These are phyloP conservation scores for Carlito syrichta DNA, from an alignment of 2,113 vertebrate species.

Conservation along the genomic window DNA sequence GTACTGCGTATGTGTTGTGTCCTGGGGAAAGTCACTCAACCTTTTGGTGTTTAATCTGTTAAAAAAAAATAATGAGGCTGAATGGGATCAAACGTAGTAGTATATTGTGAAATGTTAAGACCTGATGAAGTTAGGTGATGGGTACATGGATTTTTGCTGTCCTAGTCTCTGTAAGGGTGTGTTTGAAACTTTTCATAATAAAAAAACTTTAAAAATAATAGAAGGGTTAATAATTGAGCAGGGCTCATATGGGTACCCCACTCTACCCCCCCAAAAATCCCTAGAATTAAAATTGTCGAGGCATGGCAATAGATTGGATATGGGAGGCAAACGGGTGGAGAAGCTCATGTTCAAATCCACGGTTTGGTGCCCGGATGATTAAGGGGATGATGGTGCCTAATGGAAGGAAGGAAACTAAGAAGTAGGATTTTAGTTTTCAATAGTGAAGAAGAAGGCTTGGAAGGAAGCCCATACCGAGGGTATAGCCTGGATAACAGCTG, in stretches of 20 bases:
- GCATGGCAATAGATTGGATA: neutral
- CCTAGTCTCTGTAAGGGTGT: neutral
- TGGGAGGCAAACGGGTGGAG: neutral
- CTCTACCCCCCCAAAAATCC: neutral
- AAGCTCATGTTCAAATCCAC: neutral
- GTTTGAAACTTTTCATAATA: neutral
- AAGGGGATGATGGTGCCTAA: neutral
- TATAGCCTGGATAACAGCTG: slow-evolving; percentile 55
- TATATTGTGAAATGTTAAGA: neutral
- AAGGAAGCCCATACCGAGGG: neutral
- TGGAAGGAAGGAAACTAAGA: neutral
- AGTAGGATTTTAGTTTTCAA: neutral
- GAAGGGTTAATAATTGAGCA: neutral
- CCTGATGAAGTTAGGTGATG: neutral
- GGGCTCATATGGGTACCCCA: too few relatives aligned
- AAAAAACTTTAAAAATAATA: neutral
- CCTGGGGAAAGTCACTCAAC: neutral
- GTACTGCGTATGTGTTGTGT: neutral
- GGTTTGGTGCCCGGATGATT: neutral
- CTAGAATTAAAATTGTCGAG: neutral
- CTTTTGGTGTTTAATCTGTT: neutral
- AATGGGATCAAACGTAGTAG: neutral
- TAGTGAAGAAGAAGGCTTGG: slow-evolving; percentile 1
- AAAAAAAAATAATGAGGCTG: neutral
- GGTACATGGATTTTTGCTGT: neutral